These are phyloP conservation scores for Lepeophtheirus salmonis DNA, from an alignment of 1,140 invertebrate genomes.

Conservation along the genomic window DNA sequence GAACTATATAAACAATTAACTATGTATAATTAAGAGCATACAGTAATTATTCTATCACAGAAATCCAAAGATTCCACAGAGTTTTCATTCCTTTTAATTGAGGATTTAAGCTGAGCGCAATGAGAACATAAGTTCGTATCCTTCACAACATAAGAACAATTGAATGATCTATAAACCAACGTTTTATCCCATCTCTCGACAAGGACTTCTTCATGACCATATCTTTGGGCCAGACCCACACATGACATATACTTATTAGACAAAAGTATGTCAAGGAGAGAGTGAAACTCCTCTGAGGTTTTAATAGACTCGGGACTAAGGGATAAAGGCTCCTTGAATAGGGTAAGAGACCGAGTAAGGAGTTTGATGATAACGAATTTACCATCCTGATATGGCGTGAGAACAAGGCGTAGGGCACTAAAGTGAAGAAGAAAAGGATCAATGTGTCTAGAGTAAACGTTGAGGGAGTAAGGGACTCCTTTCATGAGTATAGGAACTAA, in stretches of 20 bases:
- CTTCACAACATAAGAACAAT: not conserved
- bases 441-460: not conserved
- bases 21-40: too few relatives aligned
- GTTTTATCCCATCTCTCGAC: not conserved
- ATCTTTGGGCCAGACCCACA: not conserved
- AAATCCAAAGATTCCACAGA: too few relatives aligned
- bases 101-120: not conserved
- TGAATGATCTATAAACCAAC: not conserved
- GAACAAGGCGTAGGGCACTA: not conserved
- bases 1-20: too few relatives aligned
- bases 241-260: not conserved
- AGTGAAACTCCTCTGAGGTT: not conserved
- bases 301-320: not conserved
- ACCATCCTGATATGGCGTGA: not conserved
- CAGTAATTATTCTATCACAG: too few relatives aligned
- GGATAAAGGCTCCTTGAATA: not conserved
- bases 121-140: not conserved
- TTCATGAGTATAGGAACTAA: not conserved
- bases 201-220: too few relatives aligned
- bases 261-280: not conserved
- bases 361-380: not conserved
- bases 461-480: not conserved
- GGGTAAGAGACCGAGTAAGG: not conserved
- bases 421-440: not conserved
- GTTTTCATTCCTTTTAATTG: too few relatives aligned